Percentiles rank a stretch among this genome's conserved stretches.
Conservation (phyloP, 2,113 vertebrate species). For the Oncorhynchus mykiss region DNA sequence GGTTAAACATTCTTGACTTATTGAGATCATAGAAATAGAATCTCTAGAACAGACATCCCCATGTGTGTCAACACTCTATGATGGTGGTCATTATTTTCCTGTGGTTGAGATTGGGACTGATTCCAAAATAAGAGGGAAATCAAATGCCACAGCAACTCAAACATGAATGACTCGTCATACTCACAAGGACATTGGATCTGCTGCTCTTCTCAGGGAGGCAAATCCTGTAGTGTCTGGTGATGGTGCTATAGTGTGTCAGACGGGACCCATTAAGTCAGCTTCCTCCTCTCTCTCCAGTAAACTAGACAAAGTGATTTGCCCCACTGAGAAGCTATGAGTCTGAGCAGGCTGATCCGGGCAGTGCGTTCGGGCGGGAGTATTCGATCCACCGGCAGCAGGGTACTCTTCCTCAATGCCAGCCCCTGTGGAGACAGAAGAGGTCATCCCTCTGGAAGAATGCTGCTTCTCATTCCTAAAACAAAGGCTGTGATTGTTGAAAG, state of each 20-base stretch:
- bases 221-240: background rate
- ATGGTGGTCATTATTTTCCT: no score
- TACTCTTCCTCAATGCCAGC: constrained; percentile 54
- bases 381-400: constrained; percentile 48
- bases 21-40: no score
- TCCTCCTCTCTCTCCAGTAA: constrained; percentile 1
- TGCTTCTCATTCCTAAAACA: constrained; percentile 70
- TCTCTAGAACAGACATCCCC: no score
- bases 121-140: background rate
- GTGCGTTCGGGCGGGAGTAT: constrained; percentile 25
- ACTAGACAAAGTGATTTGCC: background rate
- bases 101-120: no score
- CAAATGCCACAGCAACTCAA: background rate
- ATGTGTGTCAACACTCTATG: no score
- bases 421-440: constrained; percentile 65
- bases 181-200: background rate
- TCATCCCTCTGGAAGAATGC: constrained; percentile 69
- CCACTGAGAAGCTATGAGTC: constrained; percentile 25
- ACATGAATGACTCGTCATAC: background rate
- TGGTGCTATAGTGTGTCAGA: background rate
- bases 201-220: background rate
- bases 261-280: background rate
- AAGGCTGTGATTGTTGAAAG: constrained; percentile 66
- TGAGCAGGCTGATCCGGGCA: constrained; percentile 34
- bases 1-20: no score